phyloP scores from a whole-genome alignment of 2,797 vertebrate species.

The Rhynchotus rufescens region DNA sequence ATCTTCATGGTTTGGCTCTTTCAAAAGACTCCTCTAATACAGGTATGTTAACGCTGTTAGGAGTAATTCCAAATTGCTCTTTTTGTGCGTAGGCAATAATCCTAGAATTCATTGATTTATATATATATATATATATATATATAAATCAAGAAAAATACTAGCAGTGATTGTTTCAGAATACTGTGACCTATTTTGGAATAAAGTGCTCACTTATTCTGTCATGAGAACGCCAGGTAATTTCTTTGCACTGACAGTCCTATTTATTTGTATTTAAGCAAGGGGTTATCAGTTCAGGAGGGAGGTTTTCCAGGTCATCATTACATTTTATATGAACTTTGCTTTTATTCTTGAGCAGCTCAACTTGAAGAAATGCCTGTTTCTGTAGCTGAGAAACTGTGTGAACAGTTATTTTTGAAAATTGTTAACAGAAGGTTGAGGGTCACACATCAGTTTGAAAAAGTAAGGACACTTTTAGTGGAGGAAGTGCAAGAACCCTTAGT shows the following conservation, averaged over 20 bases:
- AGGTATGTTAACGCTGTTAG: neutral
- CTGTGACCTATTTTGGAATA: neutral
- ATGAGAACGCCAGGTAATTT: neutral
- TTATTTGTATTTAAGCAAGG: neutral
- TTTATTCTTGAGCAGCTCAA: neutral
- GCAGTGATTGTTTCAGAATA: neutral
- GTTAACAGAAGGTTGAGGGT: neutral
- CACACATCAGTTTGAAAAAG: neutral
- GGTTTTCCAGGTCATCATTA: neutral
- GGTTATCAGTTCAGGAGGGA: neutral
- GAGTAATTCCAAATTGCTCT: neutral
- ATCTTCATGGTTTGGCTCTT: neutral
- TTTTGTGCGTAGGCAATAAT: neutral
- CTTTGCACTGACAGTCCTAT: neutral
- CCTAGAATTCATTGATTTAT: neutral
- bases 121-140: too few relatives aligned
- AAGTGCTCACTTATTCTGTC: neutral
- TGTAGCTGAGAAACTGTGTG: neutral
- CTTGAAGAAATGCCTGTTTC: neutral
- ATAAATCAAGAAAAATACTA: neutral
- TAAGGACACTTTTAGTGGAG: neutral
- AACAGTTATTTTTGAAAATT: neutral
- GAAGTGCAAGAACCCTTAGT: neutral
- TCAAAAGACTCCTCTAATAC: neutral
- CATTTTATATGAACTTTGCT: neutral